Base-by-base conservation (phyloP, 2,888 invertebrate genomes). In the Ectemnius lituratus region DNA sequence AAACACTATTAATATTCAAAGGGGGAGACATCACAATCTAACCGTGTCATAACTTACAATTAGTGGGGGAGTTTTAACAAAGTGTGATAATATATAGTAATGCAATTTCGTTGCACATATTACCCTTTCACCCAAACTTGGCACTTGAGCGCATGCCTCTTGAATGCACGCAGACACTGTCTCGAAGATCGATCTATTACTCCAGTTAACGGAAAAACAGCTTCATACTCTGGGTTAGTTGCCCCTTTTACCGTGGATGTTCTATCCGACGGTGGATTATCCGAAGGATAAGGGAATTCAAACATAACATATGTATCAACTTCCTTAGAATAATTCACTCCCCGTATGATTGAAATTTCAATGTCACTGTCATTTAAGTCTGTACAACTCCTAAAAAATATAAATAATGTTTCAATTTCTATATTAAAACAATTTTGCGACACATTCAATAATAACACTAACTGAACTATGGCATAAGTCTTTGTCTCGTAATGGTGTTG, bases 101-200 rank as follows among this genome's bases (percentile, higher is more conserved):
- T 70, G 72, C 78, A 75, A 64, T 5, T 59, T 13, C 37, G 75
- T 72, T 70, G 73, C 11, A 2, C n/a, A n/a, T 62, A 76, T 94
- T 92, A 98, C 98, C 98, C 98, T 92, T 96, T 96, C 0, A 97
- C 95, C 92, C 94, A 98, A 11, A 99, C 94, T 91, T 99, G 98
- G 68, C 97, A 94, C 89, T 99, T 99, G 77, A 99, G 92, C 1
- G 94, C 94, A 85, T 98, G 97, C 60, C 98, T 93, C 89, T 98
- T 98, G 89, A 99, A 96, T 45, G 97, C 94, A 62, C 99, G 92
- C 79, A 95, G 95, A 86, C 98, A 97, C 18, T 95, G 94, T 67
- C 98, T 92, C 1, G 95, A 94, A 76, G 94, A 93, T 57, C 98
- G 93, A 82, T 96, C 95, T 70, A 99, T 96, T 63, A 94, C 93